Percentiles rank a stretch among this genome's conserved stretches.
These are phyloP conservation scores for Lasioglossum oenotherae DNA, from an alignment of 2,888 invertebrate genomes.

Conservation along the genomic window DNA sequence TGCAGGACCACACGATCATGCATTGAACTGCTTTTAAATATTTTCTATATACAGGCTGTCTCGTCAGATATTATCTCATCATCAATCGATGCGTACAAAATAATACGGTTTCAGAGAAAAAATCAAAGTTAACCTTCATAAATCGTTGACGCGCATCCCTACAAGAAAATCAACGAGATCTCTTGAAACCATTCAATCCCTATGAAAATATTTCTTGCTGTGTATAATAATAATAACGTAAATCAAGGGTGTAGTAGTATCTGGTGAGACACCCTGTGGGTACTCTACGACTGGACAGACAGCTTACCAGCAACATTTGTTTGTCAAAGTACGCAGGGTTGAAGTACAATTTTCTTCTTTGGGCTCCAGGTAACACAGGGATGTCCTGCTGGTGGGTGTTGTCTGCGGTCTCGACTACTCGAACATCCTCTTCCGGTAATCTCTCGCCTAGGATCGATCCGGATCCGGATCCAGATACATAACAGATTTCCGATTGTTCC, in stretches of 20 bases:
- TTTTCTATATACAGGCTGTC: background rate
- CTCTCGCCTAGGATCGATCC: constrained; percentile 86
- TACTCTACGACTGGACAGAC: background rate
- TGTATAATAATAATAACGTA: too few species aligned
- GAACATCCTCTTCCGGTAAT: constrained; percentile 93
- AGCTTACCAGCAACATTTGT: constrained; percentile 91
- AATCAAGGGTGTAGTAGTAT: background rate
- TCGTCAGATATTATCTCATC: background rate
- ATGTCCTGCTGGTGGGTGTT: constrained; percentile 81
- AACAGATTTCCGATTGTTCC: constrained; percentile 82
- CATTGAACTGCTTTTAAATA: background rate
- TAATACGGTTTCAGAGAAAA: too few species aligned
- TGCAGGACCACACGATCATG: constrained; percentile 84
- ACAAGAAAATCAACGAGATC: too few species aligned
- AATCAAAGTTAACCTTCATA: too few species aligned
- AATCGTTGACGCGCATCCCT: too few species aligned
- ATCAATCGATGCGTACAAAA: too few species aligned
- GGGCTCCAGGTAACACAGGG: constrained; percentile 86
- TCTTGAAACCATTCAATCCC: too few species aligned
- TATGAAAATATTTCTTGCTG: too few species aligned
- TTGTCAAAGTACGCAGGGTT: constrained; percentile 97
- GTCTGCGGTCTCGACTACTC: constrained; percentile 93
- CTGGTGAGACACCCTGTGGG: background rate
- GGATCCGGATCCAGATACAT: constrained; percentile 73
- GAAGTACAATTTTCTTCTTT: constrained; percentile 93